Base-by-base conservation (phyloP, 2,888 invertebrate species). In the Drosophila atripex region DNA sequence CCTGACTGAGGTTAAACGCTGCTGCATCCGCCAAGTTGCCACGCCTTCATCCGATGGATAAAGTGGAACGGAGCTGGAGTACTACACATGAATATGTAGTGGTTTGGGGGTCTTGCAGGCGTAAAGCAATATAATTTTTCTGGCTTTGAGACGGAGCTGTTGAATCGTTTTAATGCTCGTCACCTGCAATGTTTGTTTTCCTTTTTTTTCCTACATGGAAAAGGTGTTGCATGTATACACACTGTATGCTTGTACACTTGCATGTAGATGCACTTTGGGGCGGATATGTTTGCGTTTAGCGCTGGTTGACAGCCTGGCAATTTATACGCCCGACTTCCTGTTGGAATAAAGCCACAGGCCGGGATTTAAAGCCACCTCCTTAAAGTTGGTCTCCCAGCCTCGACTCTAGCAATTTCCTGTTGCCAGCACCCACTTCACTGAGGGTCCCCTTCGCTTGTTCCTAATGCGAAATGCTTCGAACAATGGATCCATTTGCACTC, bases 111-210 rank as follows among this genome's bases (percentile, higher is more conserved):
- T 64, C 52, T n/a, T 65, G 52, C 65, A 70, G 75, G 75, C 73
- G 78, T 72, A 66, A 75, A 76, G 82, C 76, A 88, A 89, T 87
- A 88, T 86, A 88, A 89, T 89, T 84, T 78, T 65, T 70, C 82
- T 80, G 74, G 60, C 83, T 88, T 90, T 88, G 86, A 73, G 80
- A 75, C 75, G 76, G 78, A 89, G 89, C 80, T 90, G 89, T 89
- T 90, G 89, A 89, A 88, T 89, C 88, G 89, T 90, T 88, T 89
- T 89, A 90, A 90, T 87, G 86, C 86, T 87, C 89, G 88, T 88
- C 90, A 89, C 89, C 89, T 90, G 58, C 51, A 64, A 53, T 72
- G 65, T 69, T 78, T 77, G 57, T 61, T 49, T 78, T 69, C 60
- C 14, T 52, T 43, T 68, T 56, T 61, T 38, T 60, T 39, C 52